Percentiles rank a stretch among this genome's conserved stretches.
Evolutionary conservation across 2,797 vertebrate species (phyloP).

Genomic region (Clarias laeviceps): DNA sequence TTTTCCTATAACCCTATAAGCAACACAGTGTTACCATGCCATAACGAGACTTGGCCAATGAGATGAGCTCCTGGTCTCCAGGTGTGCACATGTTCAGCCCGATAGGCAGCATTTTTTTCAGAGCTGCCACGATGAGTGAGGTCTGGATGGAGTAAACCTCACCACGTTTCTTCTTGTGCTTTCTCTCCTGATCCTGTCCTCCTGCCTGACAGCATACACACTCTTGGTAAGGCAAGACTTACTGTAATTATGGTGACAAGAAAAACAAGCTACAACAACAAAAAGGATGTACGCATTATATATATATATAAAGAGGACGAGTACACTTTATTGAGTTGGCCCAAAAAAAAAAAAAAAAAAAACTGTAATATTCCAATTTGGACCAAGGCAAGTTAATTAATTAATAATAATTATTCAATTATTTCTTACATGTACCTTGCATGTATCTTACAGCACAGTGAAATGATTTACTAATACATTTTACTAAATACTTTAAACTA

Average conservation of each 20-base stretch:
- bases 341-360: not conserved
- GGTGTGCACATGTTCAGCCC: slow-evolving; percentile 98
- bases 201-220: slow-evolving; percentile 80
- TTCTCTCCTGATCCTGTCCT: slow-evolving; percentile 96
- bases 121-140: slow-evolving; percentile 93
- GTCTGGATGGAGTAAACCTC: slow-evolving; percentile 98
- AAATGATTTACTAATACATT: too few species aligned
- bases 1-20: not conserved
- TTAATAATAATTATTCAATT: too few species aligned
- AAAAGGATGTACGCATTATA: not conserved
- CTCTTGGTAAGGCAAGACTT: not conserved
- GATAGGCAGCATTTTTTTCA: slow-evolving; percentile 99
- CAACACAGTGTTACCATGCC: slow-evolving; percentile 78
- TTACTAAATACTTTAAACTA: too few species aligned
- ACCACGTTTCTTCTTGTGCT: slow-evolving; percentile 91
- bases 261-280: not conserved
- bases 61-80: slow-evolving; percentile 97
- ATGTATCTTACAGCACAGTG: too few species aligned
- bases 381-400: not conserved
- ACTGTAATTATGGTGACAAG: not conserved
- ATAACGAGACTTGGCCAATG: slow-evolving; percentile 91
- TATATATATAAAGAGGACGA: not conserved
- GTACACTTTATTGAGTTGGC: not conserved
- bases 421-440: too few species aligned
- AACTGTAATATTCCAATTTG: not conserved